Percentiles rank a stretch among this genome's conserved stretches.
phyloP scores from a whole-genome alignment of 2,797 vertebrate genomes.

The Falco concolor region DNA sequence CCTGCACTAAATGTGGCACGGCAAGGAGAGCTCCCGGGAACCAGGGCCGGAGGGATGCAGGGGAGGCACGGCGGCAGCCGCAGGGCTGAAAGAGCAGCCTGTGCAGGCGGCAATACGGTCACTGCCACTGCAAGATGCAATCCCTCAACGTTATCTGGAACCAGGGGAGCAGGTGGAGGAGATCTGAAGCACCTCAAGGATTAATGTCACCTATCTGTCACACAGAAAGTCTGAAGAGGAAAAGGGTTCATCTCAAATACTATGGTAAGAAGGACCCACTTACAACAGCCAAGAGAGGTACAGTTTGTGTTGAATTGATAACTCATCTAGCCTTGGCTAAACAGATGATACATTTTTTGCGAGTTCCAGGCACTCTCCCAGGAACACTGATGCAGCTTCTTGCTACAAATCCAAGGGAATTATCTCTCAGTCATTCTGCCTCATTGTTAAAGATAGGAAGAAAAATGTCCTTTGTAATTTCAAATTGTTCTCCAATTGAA shows the following conservation, averaged over 20 bases:
- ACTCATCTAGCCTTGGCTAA: not conserved
- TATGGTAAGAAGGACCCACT: fast-evolving
- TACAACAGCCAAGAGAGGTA: not conserved
- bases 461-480: conserved; percentile 33
- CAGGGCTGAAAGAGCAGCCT: not conserved
- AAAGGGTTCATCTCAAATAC: not conserved
- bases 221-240: not conserved
- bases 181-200: not conserved
- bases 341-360: not conserved
- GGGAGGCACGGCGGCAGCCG: not conserved
- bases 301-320: not conserved
- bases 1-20: fast-evolving
- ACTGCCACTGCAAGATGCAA: not conserved
- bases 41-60: not conserved
- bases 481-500: conserved; percentile 28
- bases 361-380: not conserved
- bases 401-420: not conserved
- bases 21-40: not conserved
- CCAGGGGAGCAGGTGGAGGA: not conserved
- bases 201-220: not conserved
- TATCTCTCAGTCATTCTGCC: not conserved
- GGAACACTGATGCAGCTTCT: not conserved
- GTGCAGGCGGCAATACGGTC: not conserved
- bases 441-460: not conserved
- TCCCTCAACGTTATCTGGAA: not conserved